Percentiles rank a stretch among this genome's conserved stretches.
These are phyloP conservation scores for Neolamprologus cancellatus DNA, from an alignment of 2,113 vertebrate species.

Conservation along the genomic window DNA sequence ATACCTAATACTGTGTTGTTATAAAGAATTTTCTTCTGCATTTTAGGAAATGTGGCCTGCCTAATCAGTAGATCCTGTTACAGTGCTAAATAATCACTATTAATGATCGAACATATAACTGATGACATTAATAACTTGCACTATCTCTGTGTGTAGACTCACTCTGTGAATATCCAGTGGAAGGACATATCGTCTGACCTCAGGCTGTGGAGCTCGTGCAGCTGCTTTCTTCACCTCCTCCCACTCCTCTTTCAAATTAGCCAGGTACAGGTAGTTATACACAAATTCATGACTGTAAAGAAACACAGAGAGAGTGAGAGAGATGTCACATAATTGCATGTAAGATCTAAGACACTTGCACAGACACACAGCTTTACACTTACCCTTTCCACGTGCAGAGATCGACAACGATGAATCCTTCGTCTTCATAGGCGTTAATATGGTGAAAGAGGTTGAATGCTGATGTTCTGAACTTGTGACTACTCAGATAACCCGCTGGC, in stretches of 20 bases:
- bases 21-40: background rate
- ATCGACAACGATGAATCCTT: conserved; percentile 86
- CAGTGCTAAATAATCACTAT: background rate
- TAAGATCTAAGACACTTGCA: background rate
- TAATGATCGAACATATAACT: background rate
- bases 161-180: conserved; percentile 86
- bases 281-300: conserved; percentile 87
- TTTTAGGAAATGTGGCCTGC: background rate
- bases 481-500: conserved; percentile 77
- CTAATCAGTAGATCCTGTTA: background rate
- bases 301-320: background rate
- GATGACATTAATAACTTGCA: background rate
- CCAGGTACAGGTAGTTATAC: conserved; percentile 95
- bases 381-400: conserved; percentile 97
- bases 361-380: background rate
- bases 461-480: conserved; percentile 85
- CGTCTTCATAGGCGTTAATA: conserved; percentile 91
- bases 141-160: background rate
- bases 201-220: conserved; percentile 87
- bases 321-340: background rate
- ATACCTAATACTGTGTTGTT: background rate
- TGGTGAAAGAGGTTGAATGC: conserved; percentile 97
- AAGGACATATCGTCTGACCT: conserved; percentile 89
- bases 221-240: conserved; percentile 92
- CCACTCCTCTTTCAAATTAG: conserved; percentile 84